Evolutionary conservation across 2,113 vertebrate species (phyloP), one percentile per base, ranked within the genome.

Genomic region (Colinus virginianus): DNA sequence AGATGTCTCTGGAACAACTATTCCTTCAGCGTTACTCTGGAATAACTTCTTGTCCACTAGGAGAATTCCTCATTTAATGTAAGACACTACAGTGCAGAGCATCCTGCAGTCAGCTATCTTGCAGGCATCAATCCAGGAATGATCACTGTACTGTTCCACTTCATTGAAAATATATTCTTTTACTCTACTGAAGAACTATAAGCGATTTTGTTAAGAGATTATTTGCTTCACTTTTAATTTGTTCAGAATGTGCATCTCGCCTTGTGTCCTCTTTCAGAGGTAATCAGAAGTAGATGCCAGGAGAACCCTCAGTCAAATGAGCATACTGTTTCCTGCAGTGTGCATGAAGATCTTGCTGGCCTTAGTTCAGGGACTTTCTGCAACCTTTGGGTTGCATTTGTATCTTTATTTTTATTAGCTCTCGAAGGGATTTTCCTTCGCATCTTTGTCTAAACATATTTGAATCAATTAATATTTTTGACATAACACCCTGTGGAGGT

Each of bases 401-500:
- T 22, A 17, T 58, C 18, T 49, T 18, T 76, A 11, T 46, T 3
- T 76, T 92, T 43, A 45, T 18, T 25, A 61, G 17, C 5, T 78
- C n/a, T 53, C 68, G 34, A 78, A 88, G 32, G 61, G 83, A 45
- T 63, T 75, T 34, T 76, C 32, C 13, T 82, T 82, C 28, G 20
- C 20, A 58, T 2, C 6, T 78, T 64, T 48, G 17, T 14, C n/a
- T 61, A 38, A 93, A 85, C 6, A 40, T 8, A 64, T 93, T 34
- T 53, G 15, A 53, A 11, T 58, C n/a, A 16, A 25, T 78, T 51
- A 16, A 28, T 36, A 45, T 7, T 53, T 78, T 25, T 43, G 12
- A 2, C 10, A 4, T 55, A 62, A 79, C 7, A 22, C 0, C 23
- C 32, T 0, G 0, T 49, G 67, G 23, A 7, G 14, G 21, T 72